Base-by-base conservation (phyloP, 2,113 vertebrate genomes). In the Meriones unguiculatus region DNA sequence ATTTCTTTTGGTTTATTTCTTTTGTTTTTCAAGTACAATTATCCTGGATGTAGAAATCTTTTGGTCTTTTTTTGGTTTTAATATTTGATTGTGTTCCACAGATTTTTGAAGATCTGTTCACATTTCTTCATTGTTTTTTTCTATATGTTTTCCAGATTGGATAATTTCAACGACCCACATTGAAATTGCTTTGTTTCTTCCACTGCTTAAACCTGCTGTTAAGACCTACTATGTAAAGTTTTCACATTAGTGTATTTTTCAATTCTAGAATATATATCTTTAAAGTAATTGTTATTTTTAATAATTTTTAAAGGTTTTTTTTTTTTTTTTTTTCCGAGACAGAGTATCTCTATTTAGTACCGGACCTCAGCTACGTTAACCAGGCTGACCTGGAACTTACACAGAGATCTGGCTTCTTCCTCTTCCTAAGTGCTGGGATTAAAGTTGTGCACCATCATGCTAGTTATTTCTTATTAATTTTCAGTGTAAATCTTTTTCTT, bases 11-110 rank as follows among this genome's bases (percentile, higher is more conserved):
- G 81, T 94, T 92, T 78, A 92, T 85, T 9, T 35, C 22, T 50
- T 97, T 91, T 73, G 72, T 76, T 94, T 92, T 78, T 76, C 35
- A 96, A 62, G 75, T 59, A 84, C 35, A 64, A 12, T 67, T 72
- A 90, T 73, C n/a, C 67, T 93, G 15, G 22, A 52, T 70, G 38
- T 18, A 93, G 32, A 84, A 81, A 50, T 91, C 32, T 90, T 78
- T 52, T 13, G 7, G 10, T 64, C 24, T 95, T 89, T 64, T 64
- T 70, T n/a, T 17, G 15, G 35, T 70, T 70, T 70, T 70, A 70
- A 70, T 70, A 8, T 18, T n/a, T 65, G 41, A 24, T 20, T 89
- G 32, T 78, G 9, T 91, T 59, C 11, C 25, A 64, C 2, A 35
- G 69, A 24, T 41, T 65, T 89, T 5, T 4, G 4, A 77, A 57